Percentiles rank a stretch among this genome's conserved stretches.
These are phyloP conservation scores for Eulemur rufifrons DNA, from an alignment of 2,113 vertebrate species.

Conservation along the genomic window DNA sequence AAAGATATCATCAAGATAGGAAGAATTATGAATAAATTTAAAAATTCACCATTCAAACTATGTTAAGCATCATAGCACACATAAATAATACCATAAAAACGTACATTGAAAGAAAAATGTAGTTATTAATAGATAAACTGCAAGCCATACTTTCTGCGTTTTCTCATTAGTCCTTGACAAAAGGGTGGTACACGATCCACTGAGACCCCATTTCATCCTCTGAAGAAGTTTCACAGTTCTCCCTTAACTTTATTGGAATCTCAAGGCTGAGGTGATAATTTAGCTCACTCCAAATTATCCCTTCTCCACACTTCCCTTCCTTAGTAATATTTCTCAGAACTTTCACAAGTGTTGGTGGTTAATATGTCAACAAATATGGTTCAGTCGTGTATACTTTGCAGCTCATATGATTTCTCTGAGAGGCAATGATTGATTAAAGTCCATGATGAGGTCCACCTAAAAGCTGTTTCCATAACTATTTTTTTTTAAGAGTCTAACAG, in stretches of 20 bases:
- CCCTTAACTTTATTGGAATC: not conserved
- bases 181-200: not conserved
- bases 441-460: not conserved
- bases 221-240: not conserved
- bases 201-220: not conserved
- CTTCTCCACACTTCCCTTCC: not conserved
- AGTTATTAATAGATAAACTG: not conserved
- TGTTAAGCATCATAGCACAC: not conserved
- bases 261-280: not conserved
- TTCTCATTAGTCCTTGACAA: not conserved
- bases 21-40: not conserved
- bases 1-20: not conserved
- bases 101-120: not conserved
- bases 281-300: not conserved
- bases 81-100: not conserved
- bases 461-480: not conserved
- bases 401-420: not conserved
- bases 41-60: not conserved
- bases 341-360: not conserved
- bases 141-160: not conserved
- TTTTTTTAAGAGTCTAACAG: no score
- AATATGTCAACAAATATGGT: not conserved
- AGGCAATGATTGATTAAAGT: not conserved
- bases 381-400: not conserved
- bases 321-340: not conserved